These are phyloP conservation scores for Pseudococcus viburni DNA, from an alignment of 2,888 invertebrate species.

Conservation along the genomic window DNA sequence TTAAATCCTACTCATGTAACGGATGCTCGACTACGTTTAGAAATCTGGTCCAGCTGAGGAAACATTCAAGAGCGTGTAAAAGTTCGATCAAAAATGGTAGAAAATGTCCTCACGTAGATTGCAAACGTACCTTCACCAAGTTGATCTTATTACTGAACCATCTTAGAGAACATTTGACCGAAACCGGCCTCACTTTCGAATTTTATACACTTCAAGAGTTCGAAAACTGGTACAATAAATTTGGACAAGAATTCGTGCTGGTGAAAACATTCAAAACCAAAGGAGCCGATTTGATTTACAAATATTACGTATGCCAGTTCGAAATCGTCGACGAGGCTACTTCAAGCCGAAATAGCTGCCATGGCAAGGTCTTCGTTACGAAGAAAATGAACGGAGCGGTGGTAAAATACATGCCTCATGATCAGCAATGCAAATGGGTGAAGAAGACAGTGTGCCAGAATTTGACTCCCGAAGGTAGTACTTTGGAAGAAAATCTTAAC, in stretches of 20 bases:
- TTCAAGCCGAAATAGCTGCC: not conserved
- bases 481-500: not conserved
- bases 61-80: slow-evolving; percentile 34
- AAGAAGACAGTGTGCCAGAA: not conserved
- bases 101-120: not conserved
- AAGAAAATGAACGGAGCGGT: slow-evolving; percentile 38
- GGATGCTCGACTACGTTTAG: not conserved
- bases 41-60: slow-evolving; percentile 15
- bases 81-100: not conserved
- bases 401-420: slow-evolving; percentile 7
- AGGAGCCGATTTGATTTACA: not conserved
- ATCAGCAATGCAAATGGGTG: not conserved
- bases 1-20: not conserved
- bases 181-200: slow-evolving; percentile 13
- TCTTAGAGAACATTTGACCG: not conserved
- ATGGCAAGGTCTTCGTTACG: slow-evolving; percentile 26
- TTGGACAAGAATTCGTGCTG: slow-evolving; percentile 1
- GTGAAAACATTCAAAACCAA: not conserved
- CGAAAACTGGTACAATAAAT: slow-evolving; percentile 34
- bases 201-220: slow-evolving; percentile 15
- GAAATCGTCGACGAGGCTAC: not conserved
- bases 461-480: not conserved
- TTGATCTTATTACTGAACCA: not conserved
- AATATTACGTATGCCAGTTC: slow-evolving; percentile 22
- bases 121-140: slow-evolving; percentile 13